Evolutionary conservation across 2,888 invertebrate genomes (phyloP).

Genomic region (Metacarcinus magister): DNA sequence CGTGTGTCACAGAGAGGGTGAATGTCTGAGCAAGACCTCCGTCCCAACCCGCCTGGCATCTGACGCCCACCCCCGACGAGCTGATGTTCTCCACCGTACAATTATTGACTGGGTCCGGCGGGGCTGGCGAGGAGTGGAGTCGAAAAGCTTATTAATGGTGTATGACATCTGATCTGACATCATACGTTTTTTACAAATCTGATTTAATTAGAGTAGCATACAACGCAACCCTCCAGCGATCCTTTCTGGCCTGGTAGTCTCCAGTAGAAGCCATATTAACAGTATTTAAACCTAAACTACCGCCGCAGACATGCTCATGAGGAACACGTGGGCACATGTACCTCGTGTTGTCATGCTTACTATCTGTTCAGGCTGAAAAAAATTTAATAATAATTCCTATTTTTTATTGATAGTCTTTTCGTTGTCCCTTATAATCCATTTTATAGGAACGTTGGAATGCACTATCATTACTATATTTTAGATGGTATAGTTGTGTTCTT

Average conservation of each 20-base stretch:
- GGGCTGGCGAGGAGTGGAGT: constrained; percentile 49
- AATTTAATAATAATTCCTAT: too few relatives aligned
- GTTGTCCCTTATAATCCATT: background rate
- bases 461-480: too few relatives aligned
- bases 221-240: background rate
- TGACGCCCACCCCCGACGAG: constrained; percentile 71
- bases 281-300: background rate
- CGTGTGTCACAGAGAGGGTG: constrained; percentile 75
- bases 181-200: background rate
- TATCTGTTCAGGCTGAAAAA: background rate
- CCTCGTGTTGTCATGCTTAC: background rate
- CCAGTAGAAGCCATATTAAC: background rate
- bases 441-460: too few relatives aligned
- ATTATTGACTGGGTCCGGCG: constrained; percentile 80
- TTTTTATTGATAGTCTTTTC: background rate
- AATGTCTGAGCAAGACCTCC: constrained; percentile 81
- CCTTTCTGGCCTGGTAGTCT: background rate
- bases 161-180: background rate
- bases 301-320: background rate
- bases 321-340: background rate
- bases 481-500: too few relatives aligned
- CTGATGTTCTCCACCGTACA: constrained; percentile 78
- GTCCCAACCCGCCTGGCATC: constrained; percentile 81
- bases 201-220: background rate
- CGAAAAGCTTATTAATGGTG: background rate